phyloP scores from a whole-genome alignment of 2,797 vertebrate species.

The Graptemys geographica region DNA sequence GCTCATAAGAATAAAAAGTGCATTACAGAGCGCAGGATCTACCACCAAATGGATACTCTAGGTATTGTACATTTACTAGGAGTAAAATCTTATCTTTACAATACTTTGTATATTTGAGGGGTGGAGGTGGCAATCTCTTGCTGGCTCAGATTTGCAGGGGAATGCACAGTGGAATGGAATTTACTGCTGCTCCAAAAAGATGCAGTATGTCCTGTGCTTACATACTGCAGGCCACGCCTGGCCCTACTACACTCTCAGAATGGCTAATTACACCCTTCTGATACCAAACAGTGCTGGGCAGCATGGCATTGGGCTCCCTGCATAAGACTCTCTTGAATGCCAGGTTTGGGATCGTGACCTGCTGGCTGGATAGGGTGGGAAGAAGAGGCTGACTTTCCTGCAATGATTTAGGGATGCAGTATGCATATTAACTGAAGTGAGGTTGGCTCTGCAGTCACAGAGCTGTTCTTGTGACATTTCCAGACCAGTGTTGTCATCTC shows the following conservation, averaged over 20 bases:
- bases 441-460: background rate
- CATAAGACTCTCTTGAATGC: background rate
- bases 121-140: background rate
- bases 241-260: background rate
- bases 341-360: background rate
- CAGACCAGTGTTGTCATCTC: background rate
- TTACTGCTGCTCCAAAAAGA: background rate
- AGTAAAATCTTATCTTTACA: slow-evolving; percentile 21
- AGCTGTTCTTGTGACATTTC: slow-evolving; percentile 6
- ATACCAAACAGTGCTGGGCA: background rate
- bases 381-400: background rate
- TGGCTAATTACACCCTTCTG: background rate
- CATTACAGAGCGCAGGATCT: background rate
- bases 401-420: background rate
- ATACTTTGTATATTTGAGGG: background rate
- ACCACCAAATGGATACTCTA: background rate
- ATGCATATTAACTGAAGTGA: background rate
- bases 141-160: slow-evolving; percentile 7
- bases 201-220: background rate
- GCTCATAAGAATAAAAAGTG: background rate
- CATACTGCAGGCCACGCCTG: background rate
- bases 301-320: background rate
- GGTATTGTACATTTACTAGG: background rate
- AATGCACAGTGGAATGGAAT: background rate
- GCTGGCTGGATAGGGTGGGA: background rate